These are phyloP conservation scores for Sus cebifrons DNA, from an alignment of 2,797 vertebrate species.

Conservation along the genomic window DNA sequence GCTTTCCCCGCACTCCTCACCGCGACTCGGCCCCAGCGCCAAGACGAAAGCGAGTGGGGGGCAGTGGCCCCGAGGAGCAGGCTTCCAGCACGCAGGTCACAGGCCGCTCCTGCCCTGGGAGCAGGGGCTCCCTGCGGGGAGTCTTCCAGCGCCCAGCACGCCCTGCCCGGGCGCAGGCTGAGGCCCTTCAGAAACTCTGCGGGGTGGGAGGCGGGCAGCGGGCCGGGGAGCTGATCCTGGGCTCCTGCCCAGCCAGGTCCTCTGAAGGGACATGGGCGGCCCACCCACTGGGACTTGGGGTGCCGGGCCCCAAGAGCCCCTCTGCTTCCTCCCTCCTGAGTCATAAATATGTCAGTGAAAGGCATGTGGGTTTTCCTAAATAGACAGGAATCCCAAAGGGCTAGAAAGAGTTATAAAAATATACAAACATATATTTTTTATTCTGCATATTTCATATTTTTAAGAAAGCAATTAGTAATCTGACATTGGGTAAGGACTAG, in stretches of 20 bases:
- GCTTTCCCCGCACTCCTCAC: no score
- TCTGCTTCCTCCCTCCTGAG: not conserved
- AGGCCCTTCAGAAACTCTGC: no score
- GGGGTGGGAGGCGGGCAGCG: not conserved
- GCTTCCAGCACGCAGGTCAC: no score
- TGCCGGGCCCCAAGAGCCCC: rapidly evolving
- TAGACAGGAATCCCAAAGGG: slow-evolving; percentile 62
- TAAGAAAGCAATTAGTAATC: slow-evolving; percentile 82
- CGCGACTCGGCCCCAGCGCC: no score
- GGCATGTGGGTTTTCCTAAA: slow-evolving; percentile 70
- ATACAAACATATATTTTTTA: slow-evolving; percentile 82
- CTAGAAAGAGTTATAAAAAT: slow-evolving; percentile 84
- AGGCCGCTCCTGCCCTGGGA: not conserved
- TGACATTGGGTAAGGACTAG: slow-evolving; percentile 76
- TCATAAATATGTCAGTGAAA: slow-evolving; percentile 55
- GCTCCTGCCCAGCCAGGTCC: not conserved
- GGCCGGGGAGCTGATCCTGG: not conserved
- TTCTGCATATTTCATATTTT: slow-evolving; percentile 82
- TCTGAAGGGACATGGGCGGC: rapidly evolving
- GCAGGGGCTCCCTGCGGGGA: not conserved
- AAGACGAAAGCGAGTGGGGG: no score
- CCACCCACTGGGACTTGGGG: rapidly evolving
- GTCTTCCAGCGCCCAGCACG: not conserved
- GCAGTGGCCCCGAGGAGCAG: no score
- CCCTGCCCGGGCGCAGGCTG: not conserved